These are phyloP conservation scores for Frankliniella fusca DNA, from an alignment of 2,888 invertebrate genomes.

Conservation along the genomic window DNA sequence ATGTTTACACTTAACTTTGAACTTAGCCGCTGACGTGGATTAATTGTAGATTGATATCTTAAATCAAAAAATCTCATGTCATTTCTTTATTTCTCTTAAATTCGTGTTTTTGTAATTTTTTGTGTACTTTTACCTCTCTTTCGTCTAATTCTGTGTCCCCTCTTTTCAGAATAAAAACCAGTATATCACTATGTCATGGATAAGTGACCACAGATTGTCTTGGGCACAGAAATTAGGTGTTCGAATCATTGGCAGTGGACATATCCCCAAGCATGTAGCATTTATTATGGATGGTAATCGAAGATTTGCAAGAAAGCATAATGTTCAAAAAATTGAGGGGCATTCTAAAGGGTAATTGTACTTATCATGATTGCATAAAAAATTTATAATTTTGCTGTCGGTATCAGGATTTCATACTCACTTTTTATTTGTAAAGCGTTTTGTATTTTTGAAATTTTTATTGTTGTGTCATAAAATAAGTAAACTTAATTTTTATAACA, in stretches of 20 bases:
- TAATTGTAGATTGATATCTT: background rate
- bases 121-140: background rate
- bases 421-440: background rate
- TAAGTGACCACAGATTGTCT: constrained; percentile 67
- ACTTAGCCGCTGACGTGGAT: background rate
- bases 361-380: background rate
- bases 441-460: background rate
- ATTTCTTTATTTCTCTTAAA: background rate
- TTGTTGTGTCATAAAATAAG: no score
- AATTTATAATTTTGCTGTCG: constrained; percentile 54
- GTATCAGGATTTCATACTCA: background rate
- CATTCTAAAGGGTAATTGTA: constrained; percentile 61
- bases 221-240: constrained; percentile 72
- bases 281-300: constrained; percentile 99
- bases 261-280: constrained; percentile 86
- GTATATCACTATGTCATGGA: constrained; percentile 62
- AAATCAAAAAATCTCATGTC: no score
- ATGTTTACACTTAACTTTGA: background rate
- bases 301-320: constrained; percentile 78
- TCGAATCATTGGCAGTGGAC: constrained; percentile 71
- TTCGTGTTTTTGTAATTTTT: background rate
- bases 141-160: background rate
- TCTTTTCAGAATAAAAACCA: no score
- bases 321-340: constrained; percentile 70
- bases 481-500: constrained; percentile 37